Evolutionary conservation across 2,888 invertebrate genomes (phyloP).

Genomic region (Phaedon cochleariae): DNA sequence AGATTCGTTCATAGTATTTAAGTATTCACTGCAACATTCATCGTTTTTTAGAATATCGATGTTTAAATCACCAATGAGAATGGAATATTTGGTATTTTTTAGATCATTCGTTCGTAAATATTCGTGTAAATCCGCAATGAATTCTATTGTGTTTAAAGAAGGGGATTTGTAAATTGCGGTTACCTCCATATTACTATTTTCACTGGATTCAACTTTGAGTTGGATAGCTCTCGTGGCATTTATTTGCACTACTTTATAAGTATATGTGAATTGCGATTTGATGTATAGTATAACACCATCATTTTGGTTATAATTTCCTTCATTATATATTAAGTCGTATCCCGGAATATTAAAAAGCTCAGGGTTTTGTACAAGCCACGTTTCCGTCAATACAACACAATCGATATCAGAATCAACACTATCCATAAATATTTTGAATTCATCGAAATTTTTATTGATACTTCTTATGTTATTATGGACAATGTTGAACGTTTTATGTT

Average conservation of each 20-base stretch:
- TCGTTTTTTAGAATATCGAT: neutral
- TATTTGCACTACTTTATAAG: neutral
- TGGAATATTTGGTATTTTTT: neutral
- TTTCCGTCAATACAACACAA: neutral
- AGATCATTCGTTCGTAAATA: constrained; percentile 2
- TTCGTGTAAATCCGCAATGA: neutral
- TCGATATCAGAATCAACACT: neutral
- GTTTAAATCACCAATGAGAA: too few relatives aligned
- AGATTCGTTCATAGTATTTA: neutral
- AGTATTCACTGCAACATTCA: neutral
- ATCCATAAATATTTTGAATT: neutral
- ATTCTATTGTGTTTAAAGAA: neutral
- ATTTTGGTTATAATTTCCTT: neutral
- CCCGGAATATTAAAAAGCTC: neutral
- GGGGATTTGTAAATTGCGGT: neutral
- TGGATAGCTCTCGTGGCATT: neutral
- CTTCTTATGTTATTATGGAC: neutral
- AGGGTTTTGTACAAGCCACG: neutral
- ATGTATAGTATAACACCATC: neutral
- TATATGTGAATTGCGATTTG: neutral
- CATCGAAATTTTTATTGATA: neutral
- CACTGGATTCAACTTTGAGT: neutral
- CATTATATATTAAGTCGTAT: neutral
- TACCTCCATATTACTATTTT: constrained; percentile 3
- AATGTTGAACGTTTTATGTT: neutral